Percentiles rank a stretch among this genome's conserved stretches.
phyloP scores from a whole-genome alignment of 2,113 vertebrate genomes.

The Clupea harengus region DNA sequence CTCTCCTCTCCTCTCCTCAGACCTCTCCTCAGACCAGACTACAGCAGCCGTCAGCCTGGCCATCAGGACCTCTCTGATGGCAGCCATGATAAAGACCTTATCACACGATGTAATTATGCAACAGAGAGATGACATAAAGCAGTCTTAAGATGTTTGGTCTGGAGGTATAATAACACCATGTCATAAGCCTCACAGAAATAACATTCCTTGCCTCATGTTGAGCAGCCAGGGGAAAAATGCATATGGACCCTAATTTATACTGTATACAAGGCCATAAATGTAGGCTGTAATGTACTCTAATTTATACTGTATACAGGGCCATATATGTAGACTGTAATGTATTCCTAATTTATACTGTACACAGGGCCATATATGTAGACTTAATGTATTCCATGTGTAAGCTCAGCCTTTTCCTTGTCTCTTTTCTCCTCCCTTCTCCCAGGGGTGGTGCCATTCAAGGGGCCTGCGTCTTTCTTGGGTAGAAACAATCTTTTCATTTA shows the following conservation, averaged over 20 bases:
- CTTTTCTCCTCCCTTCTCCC: background rate
- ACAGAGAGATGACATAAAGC: constrained; percentile 11
- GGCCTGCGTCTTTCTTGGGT: background rate
- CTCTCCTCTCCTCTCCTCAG: too few relatives aligned
- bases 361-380: background rate
- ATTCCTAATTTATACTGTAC: constrained; percentile 20
- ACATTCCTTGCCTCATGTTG: constrained; percentile 15
- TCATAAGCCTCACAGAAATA: constrained; percentile 22
- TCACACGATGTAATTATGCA: background rate
- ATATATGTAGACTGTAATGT: too few relatives aligned
- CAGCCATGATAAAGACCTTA: background rate
- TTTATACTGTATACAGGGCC: background rate
- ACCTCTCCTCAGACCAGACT: background rate
- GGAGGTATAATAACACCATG: constrained; percentile 30
- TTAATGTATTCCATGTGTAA: constrained; percentile 10
- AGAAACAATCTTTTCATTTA: constrained; percentile 45
- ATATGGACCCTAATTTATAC: background rate
- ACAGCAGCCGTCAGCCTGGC: too few relatives aligned
- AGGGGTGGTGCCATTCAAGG: constrained; percentile 8
- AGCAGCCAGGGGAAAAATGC: background rate
- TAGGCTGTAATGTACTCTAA: background rate
- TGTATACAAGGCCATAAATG: too few relatives aligned
- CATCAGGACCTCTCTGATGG: background rate
- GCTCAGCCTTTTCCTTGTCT: background rate
- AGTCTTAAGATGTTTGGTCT: background rate